Evolutionary conservation across 2,888 invertebrate species (phyloP).

Genomic region (Horisme vitalbata): DNA sequence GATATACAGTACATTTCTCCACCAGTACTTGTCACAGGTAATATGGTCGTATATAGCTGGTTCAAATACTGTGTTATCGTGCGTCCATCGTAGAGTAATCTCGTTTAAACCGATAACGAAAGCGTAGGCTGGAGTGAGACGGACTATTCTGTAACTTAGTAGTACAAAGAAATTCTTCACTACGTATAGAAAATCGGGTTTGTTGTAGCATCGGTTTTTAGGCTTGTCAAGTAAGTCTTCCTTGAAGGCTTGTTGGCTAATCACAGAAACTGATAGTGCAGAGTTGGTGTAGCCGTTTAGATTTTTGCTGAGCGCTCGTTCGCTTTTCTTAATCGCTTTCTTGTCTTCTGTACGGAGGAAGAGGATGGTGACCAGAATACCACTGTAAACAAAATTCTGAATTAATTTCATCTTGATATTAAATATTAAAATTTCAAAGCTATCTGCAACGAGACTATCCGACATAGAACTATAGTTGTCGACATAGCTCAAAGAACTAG

Average conservation of each 20-base stretch:
- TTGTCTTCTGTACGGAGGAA: slow-evolving; percentile 86
- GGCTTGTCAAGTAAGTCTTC: slow-evolving; percentile 69
- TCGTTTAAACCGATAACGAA: slow-evolving; percentile 90
- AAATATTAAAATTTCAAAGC: too few species aligned
- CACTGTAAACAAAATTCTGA: slow-evolving; percentile 74
- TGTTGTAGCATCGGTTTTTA: slow-evolving; percentile 57
- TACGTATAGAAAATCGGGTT: slow-evolving; percentile 61
- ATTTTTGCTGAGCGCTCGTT: slow-evolving; percentile 68
- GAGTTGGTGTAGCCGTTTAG: slow-evolving; percentile 73
- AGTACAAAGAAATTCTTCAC: slow-evolving; percentile 76
- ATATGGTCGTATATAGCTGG: slow-evolving; percentile 87
- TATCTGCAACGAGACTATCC: too few species aligned
- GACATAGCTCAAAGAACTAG: too few species aligned
- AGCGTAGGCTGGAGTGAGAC: slow-evolving; percentile 92
- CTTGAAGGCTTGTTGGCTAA: slow-evolving; percentile 73
- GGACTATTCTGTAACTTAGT: slow-evolving; percentile 82
- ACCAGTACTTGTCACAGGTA: slow-evolving; percentile 91
- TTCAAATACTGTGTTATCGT: slow-evolving; percentile 88
- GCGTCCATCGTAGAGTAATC: slow-evolving; percentile 87
- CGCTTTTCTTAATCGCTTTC: slow-evolving; percentile 61
- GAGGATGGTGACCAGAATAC: slow-evolving; percentile 87
- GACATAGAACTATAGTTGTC: too few species aligned
- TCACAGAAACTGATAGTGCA: slow-evolving; percentile 67
- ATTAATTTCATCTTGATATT: background rate
- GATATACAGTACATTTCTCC: slow-evolving; percentile 92